phyloP scores from a whole-genome alignment of 2,113 vertebrate genomes.

The Calidris pugnax region DNA sequence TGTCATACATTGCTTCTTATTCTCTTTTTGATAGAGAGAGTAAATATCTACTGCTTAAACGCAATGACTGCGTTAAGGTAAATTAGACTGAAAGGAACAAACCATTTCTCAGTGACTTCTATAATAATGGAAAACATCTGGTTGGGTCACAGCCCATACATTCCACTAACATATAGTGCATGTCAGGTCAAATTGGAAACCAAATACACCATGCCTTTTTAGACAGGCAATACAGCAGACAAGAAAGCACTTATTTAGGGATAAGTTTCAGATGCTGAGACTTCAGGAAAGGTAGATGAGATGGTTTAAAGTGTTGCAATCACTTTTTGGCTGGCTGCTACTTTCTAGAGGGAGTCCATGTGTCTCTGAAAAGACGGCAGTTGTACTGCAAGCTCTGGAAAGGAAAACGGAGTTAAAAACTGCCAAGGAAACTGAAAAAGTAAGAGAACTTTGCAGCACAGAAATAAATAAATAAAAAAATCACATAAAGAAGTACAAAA shows the following conservation, averaged over 20 bases:
- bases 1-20: neutral
- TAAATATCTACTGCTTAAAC: neutral
- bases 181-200: neutral
- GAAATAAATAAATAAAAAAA: neutral
- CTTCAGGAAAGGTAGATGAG: neutral
- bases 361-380: neutral
- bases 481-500: neutral
- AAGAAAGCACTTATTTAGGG: neutral
- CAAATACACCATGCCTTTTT: rapidly evolving
- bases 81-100: neutral
- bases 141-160: neutral
- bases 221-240: neutral
- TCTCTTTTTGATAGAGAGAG: neutral
- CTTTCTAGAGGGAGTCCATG: neutral
- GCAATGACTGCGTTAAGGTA: neutral
- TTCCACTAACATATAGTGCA: neutral
- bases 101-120: neutral
- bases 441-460: neutral
- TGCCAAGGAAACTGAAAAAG: neutral
- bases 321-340: neutral
- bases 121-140: neutral
- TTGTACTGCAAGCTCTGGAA: neutral
- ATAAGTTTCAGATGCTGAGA: neutral
- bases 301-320: neutral
- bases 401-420: neutral